Evolutionary conservation across 2,888 invertebrate species (phyloP), one percentile per base, ranked within the genome.

Genomic region (Eupithecia abbreviata): DNA sequence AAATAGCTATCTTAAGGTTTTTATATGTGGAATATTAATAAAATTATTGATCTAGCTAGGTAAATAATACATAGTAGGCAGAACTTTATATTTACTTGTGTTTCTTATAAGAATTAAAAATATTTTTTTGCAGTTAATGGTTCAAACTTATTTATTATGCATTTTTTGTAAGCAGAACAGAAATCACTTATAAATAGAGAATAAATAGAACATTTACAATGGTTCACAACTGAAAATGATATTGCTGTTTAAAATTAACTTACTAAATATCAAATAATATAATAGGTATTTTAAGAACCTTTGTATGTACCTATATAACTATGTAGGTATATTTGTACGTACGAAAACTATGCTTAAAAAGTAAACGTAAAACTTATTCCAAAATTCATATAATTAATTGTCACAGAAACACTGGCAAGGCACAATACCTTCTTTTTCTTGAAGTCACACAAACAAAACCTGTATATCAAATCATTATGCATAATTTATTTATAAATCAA

Each of bases 331-430:
- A 76, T 76, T 82, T 82, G 82, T 81, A 81, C 80, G 78, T 81
- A 80, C 67, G 78, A 79, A 81, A 82, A 84, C 83, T 82, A 87
- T 80, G 82, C 77, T 79, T 80, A 83, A 75, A 69, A 74, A 18
- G 76, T 79, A 80, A 79, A 76, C 79, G 81, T 82, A 84, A 30
- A 83, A 82, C 84, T 77, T 84, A 84, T 76, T 83, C 80, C 62
- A 72, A 72, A 79, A 79, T 78, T 76, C 75, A 71, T 78, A 72
- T 76, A 81, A 81, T 73, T 80, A 83, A 79, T 76, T 82, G 84
- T 89, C 86, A 89, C 88, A 89, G 85, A 85, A 86, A 84, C 87
- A 88, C 87, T 89, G 90, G 90, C 89, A 90, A 90, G 90, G 87
- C 80, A 81, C 83, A 85, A 82, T 81, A 84, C 76, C 77, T 82